A percentile compares a stretch with the other conserved stretches of the same genome.
Conservation (phyloP, 2,113 vertebrate species). For the Apus apus region DNA sequence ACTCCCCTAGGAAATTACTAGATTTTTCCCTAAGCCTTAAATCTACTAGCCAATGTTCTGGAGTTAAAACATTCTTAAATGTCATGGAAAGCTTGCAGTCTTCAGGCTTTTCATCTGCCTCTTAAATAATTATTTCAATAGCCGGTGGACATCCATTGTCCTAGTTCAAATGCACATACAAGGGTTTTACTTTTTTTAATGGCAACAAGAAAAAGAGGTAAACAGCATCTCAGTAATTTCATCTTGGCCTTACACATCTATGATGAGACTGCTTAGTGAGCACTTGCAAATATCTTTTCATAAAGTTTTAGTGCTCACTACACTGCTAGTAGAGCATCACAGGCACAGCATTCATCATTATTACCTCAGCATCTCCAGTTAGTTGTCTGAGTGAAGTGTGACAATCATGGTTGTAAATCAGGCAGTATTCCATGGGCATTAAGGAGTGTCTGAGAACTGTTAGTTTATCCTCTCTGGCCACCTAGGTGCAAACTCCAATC, state of each 20-base stretch:
- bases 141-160: background rate
- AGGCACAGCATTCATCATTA: too few species aligned
- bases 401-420: background rate
- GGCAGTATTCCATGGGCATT: background rate
- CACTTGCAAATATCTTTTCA: background rate
- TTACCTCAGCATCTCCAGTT: background rate
- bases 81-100: background rate
- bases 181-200: background rate
- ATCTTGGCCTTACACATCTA: background rate
- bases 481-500: background rate
- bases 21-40: background rate
- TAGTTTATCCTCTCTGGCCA: background rate
- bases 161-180: background rate
- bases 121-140: background rate
- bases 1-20: background rate
- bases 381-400: background rate
- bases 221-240: background rate
- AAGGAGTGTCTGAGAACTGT: background rate
- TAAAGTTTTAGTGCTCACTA: background rate
- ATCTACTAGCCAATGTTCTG: background rate
- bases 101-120: background rate
- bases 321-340: background rate
- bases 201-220: background rate
- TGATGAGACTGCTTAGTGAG: background rate
- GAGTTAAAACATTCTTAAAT: background rate